These are phyloP conservation scores for Latrodectus elegans DNA, from an alignment of 2,888 invertebrate genomes.

Conservation along the genomic window DNA sequence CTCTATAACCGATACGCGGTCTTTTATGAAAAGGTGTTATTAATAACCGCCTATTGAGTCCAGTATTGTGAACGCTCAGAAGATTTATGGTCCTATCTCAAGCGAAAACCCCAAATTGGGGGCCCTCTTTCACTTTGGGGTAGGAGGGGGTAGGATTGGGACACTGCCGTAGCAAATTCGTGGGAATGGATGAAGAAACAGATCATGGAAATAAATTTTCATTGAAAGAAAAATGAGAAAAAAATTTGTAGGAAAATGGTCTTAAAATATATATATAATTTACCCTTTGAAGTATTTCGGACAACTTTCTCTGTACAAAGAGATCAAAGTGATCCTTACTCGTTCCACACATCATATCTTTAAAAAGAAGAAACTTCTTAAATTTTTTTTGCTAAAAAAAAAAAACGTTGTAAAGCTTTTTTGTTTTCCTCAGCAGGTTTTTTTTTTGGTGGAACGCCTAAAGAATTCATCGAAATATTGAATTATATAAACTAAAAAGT, in stretches of 20 bases:
- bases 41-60: constrained; percentile 65
- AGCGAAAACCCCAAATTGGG: constrained; percentile 20
- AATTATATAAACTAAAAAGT: too few species aligned
- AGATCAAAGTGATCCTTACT: too few species aligned
- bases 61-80: constrained; percentile 56
- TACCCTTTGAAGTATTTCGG: too few species aligned
- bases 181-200: constrained; percentile 40
- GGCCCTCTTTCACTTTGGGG: constrained; percentile 1
- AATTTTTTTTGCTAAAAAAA: too few species aligned
- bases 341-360: too few species aligned
- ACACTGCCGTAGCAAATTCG: constrained; percentile 24
- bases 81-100: constrained; percentile 51
- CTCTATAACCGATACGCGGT: constrained; percentile 33
- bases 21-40: constrained; percentile 62
- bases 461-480: too few species aligned
- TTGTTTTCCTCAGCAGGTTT: too few species aligned
- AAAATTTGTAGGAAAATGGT: neutral
- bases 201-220: constrained; percentile 5
- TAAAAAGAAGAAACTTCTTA: too few species aligned
- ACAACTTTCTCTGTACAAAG: too few species aligned
- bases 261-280: too few species aligned
- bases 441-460: too few species aligned
- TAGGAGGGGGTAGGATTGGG: constrained; percentile 20
- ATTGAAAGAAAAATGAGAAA: neutral
- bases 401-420: too few species aligned